Conservation (phyloP, 2,113 vertebrate species). For the Prochilodus magdalenae region DNA sequence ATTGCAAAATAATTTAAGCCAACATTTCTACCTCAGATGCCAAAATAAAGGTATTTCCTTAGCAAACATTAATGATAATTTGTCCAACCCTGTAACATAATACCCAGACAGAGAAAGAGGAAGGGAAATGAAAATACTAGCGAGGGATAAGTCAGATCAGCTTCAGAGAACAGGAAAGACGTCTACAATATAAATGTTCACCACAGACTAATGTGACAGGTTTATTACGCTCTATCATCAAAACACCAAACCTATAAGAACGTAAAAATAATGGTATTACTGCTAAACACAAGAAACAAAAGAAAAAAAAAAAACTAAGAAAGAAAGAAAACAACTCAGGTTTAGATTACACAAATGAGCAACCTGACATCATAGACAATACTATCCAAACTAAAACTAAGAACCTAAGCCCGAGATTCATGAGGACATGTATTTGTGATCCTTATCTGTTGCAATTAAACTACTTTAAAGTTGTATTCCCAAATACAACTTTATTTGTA, state of each 20-base stretch:
- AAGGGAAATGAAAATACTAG: background rate
- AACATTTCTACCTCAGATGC: background rate
- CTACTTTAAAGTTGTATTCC: background rate
- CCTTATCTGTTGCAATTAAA: background rate
- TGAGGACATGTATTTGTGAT: no score
- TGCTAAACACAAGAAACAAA: slow-evolving; percentile 20
- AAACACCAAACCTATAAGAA: background rate
- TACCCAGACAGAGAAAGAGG: background rate
- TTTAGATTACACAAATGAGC: background rate
- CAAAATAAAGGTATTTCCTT: background rate
- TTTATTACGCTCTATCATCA: background rate
- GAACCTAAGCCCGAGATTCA: background rate
- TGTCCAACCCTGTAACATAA: slow-evolving; percentile 39
- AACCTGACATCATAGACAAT: background rate
- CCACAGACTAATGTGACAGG: background rate
- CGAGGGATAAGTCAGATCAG: background rate
- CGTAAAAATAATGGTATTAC: background rate
- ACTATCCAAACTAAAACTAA: background rate
- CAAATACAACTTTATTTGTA: no score
- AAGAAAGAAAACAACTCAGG: background rate
- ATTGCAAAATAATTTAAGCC: no score
- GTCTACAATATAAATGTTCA: background rate
- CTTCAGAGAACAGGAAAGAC: background rate
- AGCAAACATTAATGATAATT: slow-evolving; percentile 1
- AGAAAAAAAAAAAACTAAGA: background rate